Percentiles rank a stretch among this genome's conserved stretches.
These are phyloP conservation scores for Chondrilla cf. caribensis DNA, from an alignment of 37 sponge, comb jelly and placozoan species.

Conservation along the genomic window DNA sequence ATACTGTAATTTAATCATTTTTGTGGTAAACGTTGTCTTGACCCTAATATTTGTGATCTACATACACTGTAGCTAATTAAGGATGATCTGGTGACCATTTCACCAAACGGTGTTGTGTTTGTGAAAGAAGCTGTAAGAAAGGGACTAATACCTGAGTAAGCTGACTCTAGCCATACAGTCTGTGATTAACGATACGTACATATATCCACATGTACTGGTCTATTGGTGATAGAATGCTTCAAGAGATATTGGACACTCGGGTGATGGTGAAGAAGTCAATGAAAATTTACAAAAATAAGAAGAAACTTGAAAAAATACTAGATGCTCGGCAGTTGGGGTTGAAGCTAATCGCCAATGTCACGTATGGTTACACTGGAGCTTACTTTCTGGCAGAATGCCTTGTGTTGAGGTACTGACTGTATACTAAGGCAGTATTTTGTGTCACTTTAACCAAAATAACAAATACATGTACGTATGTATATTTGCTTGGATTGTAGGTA, in stretches of 20 bases:
- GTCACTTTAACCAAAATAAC: too few species aligned
- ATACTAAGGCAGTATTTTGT: too few species aligned
- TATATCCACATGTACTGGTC: not conserved
- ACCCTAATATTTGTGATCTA: too few species aligned
- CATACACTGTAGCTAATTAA: conserved; percentile 3
- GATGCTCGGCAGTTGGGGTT: conserved; percentile 91
- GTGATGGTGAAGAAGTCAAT: conserved; percentile 96
- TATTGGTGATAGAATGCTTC: conserved; percentile 82
- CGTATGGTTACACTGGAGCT: conserved; percentile 97
- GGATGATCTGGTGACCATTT: conserved; percentile 69
- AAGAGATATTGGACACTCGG: conserved; percentile 90
- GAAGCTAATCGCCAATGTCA: conserved; percentile 94
- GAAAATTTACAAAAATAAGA: conserved; percentile 80
- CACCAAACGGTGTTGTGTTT: conserved; percentile 94
- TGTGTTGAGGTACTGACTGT: conserved; percentile 77
- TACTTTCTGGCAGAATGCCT: conserved; percentile 97
- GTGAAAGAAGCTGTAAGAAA: conserved; percentile 72
- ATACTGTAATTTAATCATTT: too few species aligned
- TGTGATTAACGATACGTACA: not conserved
- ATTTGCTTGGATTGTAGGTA: conserved; percentile 27
- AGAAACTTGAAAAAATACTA: conserved; percentile 64
- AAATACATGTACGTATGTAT: not conserved
- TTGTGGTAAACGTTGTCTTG: too few species aligned
- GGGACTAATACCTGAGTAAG: conserved; percentile 86
- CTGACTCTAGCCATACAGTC: not conserved